Conservation (phyloP, 2,113 vertebrate genomes). For the Hyperoodon ampullatus region DNA sequence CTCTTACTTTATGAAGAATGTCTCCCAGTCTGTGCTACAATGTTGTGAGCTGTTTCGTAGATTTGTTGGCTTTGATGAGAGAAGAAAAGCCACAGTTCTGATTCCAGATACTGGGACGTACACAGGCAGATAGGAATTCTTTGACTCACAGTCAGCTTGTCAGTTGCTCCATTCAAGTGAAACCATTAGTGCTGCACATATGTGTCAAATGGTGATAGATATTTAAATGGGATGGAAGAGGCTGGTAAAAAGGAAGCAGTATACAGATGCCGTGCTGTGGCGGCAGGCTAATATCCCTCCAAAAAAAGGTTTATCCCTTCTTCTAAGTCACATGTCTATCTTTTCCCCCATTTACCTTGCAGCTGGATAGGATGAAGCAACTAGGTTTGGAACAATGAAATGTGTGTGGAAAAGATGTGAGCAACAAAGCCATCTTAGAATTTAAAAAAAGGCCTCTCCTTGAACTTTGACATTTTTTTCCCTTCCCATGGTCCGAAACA, state of each 20-base stretch:
- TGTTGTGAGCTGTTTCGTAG: background rate
- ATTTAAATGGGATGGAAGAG: background rate
- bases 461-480: background rate
- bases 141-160: background rate
- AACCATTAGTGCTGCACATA: fast-evolving
- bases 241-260: background rate
- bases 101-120: background rate
- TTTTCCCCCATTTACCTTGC: background rate
- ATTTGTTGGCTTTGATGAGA: background rate
- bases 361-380: background rate
- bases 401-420: fast-evolving
- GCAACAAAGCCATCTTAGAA: background rate
- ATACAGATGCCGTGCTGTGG: background rate
- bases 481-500: background rate
- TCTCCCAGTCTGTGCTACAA: background rate
- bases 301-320: background rate
- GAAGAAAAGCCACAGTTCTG: background rate
- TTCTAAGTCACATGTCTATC: background rate
- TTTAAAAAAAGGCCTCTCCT: background rate
- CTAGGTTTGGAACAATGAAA: background rate
- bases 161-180: background rate
- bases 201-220: background rate
- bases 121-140: background rate
- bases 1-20: background rate
- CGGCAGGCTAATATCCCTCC: background rate